Base-by-base conservation (phyloP, 1,140 invertebrate genomes). In the Drosophila ananassae region DNA sequence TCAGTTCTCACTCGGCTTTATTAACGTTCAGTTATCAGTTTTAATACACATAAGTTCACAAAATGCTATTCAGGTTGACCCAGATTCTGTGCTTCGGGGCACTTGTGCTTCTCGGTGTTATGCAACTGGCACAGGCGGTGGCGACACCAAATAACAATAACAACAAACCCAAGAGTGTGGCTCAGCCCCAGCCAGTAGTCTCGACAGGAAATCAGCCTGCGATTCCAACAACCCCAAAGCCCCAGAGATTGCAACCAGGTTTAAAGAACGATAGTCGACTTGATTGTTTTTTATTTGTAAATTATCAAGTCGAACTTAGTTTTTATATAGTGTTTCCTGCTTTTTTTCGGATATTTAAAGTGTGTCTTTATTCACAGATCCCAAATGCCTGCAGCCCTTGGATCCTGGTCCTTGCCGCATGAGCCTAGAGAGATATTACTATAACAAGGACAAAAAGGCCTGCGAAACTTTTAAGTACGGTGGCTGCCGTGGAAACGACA, bases 401-500 rank as follows among this genome's bases (percentile, higher is more conserved):
- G 90, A 91, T 22, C 41, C 50, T 2, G 90, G 90, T 17, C 90
- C 90, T 2, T 91, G 90, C 47, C 90, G 87, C 39, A 91, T 91
- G 90, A 85, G 30, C n/a, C 64, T 91, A 28, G 83, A 85, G 5
- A 68, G 90, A 21, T 91, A 28, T 17, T 91, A 91, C 47, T 91
- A 87, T 34, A 91, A 91, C 39, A 68, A 84, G 53, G 68, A 89
- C 21, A 87, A 73, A 5, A 89, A 90, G 9, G 7, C 39, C 13
- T 91, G 90, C 21, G 78, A 91, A 39, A 61, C 94, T 57, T 98
- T 98, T 83, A 95, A 95, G 50, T 98, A 96, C 83, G 95, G 96
- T 1, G 96, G 96, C 10, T 97, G 96, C 78, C 94, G 94, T 13
- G 96, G 96, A 7, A 97, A 97, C 90, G 93, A 93, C 30, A 97